Evolutionary conservation across 2,888 invertebrate species (phyloP), one percentile per base, ranked within the genome.

Genomic region (Phlogophora meticulosa): DNA sequence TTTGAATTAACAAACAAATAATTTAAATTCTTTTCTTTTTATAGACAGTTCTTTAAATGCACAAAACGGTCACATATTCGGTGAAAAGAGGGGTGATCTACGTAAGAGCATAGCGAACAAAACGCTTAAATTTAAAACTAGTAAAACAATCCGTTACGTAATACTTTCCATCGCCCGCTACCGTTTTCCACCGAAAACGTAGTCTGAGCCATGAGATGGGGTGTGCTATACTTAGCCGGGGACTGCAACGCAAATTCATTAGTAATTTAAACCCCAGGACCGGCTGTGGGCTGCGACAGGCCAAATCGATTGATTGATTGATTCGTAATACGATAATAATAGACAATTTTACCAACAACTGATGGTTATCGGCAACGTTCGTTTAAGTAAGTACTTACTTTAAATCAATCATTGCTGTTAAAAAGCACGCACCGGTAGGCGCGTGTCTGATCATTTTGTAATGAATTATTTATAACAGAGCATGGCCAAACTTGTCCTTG

Each of bases 341-440:
- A 65, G 46, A 58, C 42, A 53, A 70, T 66, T 71, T 74, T 66
- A 65, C 65, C 51, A 72, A 64, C 61, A 55, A 65, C 22, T 28
- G 70, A 77, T 77, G 67, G 32, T 64, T 78, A 81, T 78, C 69
- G 55, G 53, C 15, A 82, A 74, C 51, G 52, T 70, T 61, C 58
- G 40, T 56, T 67, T 28, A 68, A 32, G 46, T 34, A 36, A 4
- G 22, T 71, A 51, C 32, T 28, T 52, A 46, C 24, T 40, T 40
- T 56, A 57, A 70, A 81, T 81, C 64, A 76, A 79, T 81, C 71
- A 72, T 72, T 69, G 65, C 78, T 59, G 65, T 73, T 69, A 70
- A 53, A 68, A 64, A 60, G 49, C 58, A 70, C 61, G 68, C 71
- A 52, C 46, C 9, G 20, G 28, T 49, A 67, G 62, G 68, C 68